Conservation (phyloP, 2,888 invertebrate species). For the Eremobia ochroleuca region DNA sequence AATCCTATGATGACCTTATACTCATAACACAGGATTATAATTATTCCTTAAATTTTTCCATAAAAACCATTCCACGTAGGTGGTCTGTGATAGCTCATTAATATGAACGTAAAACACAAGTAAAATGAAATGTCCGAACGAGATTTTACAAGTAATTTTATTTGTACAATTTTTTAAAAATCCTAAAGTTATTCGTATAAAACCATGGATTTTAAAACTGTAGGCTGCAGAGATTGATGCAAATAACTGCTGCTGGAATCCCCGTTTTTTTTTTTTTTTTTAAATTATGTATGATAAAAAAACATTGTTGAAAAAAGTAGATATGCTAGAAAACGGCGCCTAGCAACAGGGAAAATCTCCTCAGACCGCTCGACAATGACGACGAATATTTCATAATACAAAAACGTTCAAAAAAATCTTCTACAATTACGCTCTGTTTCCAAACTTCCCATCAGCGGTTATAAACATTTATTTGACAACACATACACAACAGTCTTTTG, state of each 20-base stretch:
- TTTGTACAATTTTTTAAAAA: background rate
- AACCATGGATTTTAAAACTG: background rate
- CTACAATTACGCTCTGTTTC: constrained; percentile 61
- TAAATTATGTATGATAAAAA: background rate
- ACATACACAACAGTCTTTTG: constrained; percentile 65
- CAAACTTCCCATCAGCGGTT: constrained; percentile 57
- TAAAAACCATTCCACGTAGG: background rate
- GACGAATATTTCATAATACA: constrained; percentile 34
- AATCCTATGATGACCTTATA: background rate
- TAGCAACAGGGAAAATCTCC: background rate
- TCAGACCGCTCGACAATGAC: background rate
- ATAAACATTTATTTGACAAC: constrained; percentile 69
- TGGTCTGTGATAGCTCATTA: background rate
- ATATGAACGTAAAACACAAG: background rate
- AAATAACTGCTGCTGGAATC: too few relatives aligned
- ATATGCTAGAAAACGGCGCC: too few relatives aligned
- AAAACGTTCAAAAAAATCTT: constrained; percentile 38
- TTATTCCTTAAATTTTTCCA: background rate
- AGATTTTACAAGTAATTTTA: background rate
- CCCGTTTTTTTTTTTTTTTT: background rate
- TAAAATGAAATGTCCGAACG: background rate
- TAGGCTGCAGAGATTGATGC: background rate
- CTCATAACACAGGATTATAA: too few relatives aligned
- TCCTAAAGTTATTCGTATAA: too few relatives aligned
- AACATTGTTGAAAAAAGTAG: background rate